Evolutionary conservation across 2,888 invertebrate species (phyloP), one percentile per base, ranked within the genome.

Genomic region (Phaonia tiefii): DNA sequence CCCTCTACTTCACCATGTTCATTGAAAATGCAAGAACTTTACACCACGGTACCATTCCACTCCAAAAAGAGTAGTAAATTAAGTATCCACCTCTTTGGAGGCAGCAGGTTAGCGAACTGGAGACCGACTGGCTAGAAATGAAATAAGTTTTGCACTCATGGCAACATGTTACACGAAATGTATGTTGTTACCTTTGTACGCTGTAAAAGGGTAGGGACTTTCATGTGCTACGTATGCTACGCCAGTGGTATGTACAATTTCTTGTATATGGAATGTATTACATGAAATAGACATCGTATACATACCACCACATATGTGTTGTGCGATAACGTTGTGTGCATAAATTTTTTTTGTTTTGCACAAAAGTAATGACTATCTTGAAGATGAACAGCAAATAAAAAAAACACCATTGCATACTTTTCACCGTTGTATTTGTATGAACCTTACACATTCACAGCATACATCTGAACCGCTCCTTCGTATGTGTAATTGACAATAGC

Each of bases 341-440:
- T 71, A 58, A 56, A 58, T 67, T 31, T 13, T 46, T 39, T n/a
- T n/a, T 77, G 70, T 71, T 49, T 15, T n/a, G n/a, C 20, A 54
- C 44, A 67, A 81, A 78, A 75, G 75, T 69, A 81, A 81, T 78
- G 72, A 78, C 78, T 75, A 75, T 69, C 72, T 78, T 71, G 39
- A 69, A 39, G 13, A 8, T 13, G 49, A 49, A 51, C 39, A 31
- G 44, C 15, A 60, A 44, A 49, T 8, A 69, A 17, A 63, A 65
- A 54, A 71, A 75, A 46, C 51, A n/a, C n/a, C n/a, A 83, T 73
- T 70, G 83, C 78, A 80, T 83, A 80, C 77, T 78, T 80, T 77
- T 80, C 67, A 80, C 67, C 74, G 72, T 42, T 71, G 65, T 42
- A 51, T 56, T 37, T 63, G 39, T 60, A 44, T n/a, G 22, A n/a